Base-by-base conservation (phyloP, 2,888 invertebrate species). In the Hypselothyrea guttata region DNA sequence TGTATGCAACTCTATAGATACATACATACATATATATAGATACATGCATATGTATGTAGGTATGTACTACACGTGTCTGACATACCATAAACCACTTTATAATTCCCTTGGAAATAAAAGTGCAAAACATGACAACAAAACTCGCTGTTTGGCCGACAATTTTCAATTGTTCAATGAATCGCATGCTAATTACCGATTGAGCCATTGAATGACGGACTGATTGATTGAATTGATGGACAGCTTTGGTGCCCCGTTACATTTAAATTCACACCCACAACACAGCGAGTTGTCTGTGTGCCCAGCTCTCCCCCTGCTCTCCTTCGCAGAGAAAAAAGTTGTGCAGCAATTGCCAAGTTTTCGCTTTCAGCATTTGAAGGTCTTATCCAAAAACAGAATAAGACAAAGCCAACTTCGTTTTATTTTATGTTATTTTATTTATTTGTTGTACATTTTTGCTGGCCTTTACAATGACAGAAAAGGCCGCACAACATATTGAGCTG, bases 281-380 rank as follows among this genome's bases (percentile, higher is more conserved):
- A 35, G 33, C 13, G n/a, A 11, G 7, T 18, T 34, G 31, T 8
- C 8, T 33, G n/a, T 9, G 28, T 11, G 38, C 30, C 5, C 33
- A n/a, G n/a, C n/a, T n/a, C n/a, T n/a, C n/a, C 33, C 11, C 38
- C 28, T 7, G 5, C 9, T 28, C 28, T 37, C 37, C 15, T 35
- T 66, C 51, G 58, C 38, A 7, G 59, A 37, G 46, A 53, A 41
- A 64, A 54, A 52, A 57, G 30, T 60, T 45, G 28, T 69, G 71
- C 58, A 40, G 60, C 58, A 61, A 70, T 65, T 61, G 71, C 66
- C 16, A 58, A 67, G 41, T 69, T 78, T 71, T 82, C 79, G 79
- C 70, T 83, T 83, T 79, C 38, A 65, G 38, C 56, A 44, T 71
- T 83, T 78, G 81, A 84, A 81, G 84, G 84, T 84, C 84, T 76